phyloP scores from a whole-genome alignment of 92 coral and sea anemone species.

The Heteractis magnifica region DNA sequence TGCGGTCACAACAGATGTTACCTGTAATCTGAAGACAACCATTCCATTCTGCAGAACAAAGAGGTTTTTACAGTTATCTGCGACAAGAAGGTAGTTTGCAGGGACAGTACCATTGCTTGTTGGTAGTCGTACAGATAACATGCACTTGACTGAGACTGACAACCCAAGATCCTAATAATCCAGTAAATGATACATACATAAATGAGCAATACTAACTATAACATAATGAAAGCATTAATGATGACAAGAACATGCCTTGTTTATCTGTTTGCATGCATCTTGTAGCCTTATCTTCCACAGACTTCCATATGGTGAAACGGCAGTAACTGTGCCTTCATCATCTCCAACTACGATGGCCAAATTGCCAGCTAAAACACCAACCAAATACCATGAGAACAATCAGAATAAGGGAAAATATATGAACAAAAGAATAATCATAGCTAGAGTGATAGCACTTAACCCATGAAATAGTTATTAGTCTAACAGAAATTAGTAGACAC shows the following conservation, averaged over 20 bases:
- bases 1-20: conserved; percentile 76
- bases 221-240: not conserved
- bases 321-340: conserved; percentile 65
- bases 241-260: conserved; percentile 34
- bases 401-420: too few species aligned
- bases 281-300: conserved; percentile 73
- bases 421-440: too few species aligned
- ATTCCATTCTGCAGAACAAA: conserved; percentile 74
- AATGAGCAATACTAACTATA: not conserved
- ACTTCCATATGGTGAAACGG: conserved; percentile 70
- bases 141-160: conserved; percentile 53
- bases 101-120: conserved; percentile 48
- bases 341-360: conserved; percentile 80
- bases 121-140: conserved; percentile 62
- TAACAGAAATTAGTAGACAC: too few species aligned
- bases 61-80: conserved; percentile 73
- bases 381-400: not conserved
- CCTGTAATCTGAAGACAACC: conserved; percentile 59
- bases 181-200: not conserved
- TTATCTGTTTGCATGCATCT: conserved; percentile 56
- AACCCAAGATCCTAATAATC: conserved; percentile 41
- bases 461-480: too few species aligned
- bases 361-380: conserved; percentile 58
- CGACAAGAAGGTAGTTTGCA: conserved; percentile 70
- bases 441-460: too few species aligned